Percentiles rank a stretch among this genome's conserved stretches.
Evolutionary conservation across 1,140 invertebrate genomes (phyloP).

Genomic region (Brachionus koreanus): DNA sequence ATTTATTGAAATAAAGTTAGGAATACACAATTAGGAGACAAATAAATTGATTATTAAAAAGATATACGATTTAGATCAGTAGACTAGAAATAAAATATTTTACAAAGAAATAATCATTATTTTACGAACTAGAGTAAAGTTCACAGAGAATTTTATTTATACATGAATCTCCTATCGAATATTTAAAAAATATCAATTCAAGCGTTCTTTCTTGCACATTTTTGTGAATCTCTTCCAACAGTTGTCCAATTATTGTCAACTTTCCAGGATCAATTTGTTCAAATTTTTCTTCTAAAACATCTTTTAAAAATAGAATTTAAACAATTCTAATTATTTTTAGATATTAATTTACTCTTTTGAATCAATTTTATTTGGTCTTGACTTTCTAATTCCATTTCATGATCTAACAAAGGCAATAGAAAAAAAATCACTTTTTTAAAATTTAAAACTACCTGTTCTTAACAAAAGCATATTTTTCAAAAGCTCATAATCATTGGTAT

Average conservation of each 20-base stretch:
- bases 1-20: neutral
- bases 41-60: neutral
- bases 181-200: constrained; percentile 29
- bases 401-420: neutral
- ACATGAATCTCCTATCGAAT: neutral
- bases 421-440: neutral
- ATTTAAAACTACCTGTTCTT: neutral
- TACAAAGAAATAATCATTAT: neutral
- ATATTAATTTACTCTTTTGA: neutral
- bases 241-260: neutral
- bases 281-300: neutral
- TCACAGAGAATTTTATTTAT: constrained; percentile 37
- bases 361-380: neutral
- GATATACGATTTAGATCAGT: neutral
- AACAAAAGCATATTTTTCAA: neutral
- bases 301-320: neutral
- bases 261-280: neutral
- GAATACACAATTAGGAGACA: neutral
- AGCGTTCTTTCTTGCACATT: neutral
- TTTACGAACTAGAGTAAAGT: neutral
- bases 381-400: neutral
- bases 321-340: neutral
- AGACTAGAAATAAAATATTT: neutral
- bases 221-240: constrained; percentile 14
- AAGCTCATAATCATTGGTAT: neutral